Evolutionary conservation across 1,140 invertebrate species (phyloP).

Genomic region (Bombus soroeensis): DNA sequence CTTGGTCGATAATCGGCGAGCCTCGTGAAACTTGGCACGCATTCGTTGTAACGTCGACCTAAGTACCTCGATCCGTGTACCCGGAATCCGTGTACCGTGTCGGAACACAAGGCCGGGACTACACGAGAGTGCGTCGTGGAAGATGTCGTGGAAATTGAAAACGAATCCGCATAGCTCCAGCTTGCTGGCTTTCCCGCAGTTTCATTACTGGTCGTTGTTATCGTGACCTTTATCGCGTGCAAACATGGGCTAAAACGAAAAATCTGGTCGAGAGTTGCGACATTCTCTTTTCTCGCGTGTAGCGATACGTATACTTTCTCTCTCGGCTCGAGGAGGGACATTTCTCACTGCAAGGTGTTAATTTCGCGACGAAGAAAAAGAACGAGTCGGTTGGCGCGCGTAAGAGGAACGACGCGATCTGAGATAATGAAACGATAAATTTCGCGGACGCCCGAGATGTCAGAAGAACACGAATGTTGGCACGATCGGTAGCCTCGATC

Average conservation of each 20-base stretch:
- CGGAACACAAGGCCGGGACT: neutral
- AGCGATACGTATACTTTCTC: neutral
- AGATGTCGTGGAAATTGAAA: conserved; percentile 52
- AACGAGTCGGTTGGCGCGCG: neutral
- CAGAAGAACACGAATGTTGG: neutral
- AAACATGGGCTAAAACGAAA: neutral
- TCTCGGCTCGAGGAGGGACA: neutral
- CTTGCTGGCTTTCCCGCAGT: conserved; percentile 59
- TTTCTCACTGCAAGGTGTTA: neutral
- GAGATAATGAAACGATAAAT: conserved; percentile 38
- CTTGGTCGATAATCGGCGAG: conserved; percentile 69
- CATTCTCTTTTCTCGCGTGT: neutral
- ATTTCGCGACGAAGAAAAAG: conserved; percentile 10
- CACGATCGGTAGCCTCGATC: conserved; percentile 3
- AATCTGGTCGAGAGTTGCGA: neutral
- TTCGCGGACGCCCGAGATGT: neutral
- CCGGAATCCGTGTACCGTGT: conserved; percentile 27
- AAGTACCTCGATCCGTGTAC: conserved; percentile 50
- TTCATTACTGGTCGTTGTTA: conserved; percentile 65
- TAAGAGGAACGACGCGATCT: conserved; percentile 17
- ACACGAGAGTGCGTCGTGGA: neutral
- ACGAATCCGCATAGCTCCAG: conserved; percentile 52
- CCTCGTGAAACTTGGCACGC: conserved; percentile 50
- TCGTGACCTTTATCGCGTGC: neutral
- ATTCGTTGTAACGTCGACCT: conserved; percentile 50